Evolutionary conservation across 1,140 invertebrate genomes (phyloP).

Genomic region (Rhysida immarginata): DNA sequence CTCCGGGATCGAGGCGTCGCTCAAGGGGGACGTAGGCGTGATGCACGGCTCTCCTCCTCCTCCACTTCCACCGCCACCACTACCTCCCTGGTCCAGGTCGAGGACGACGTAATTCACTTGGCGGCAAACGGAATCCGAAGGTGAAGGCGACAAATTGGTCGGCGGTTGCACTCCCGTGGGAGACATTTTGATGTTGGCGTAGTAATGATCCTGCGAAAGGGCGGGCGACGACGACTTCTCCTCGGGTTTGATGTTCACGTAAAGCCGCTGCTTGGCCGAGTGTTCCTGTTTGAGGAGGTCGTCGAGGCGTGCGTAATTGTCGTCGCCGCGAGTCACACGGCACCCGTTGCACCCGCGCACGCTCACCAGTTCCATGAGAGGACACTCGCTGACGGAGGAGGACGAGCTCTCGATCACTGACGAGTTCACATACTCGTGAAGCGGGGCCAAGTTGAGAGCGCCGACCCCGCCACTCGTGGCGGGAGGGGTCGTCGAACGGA

Average conservation of each 20-base stretch:
- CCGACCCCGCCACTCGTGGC: not conserved
- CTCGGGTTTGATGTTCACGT: constrained; percentile 46
- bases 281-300: constrained; percentile 21
- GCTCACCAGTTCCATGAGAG: not conserved
- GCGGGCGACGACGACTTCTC: constrained; percentile 5
- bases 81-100: constrained; percentile 41
- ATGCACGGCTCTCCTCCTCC: constrained; percentile 11
- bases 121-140: constrained; percentile 8
- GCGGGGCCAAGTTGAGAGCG: not conserved
- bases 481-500: not conserved
- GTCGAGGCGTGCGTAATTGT: constrained; percentile 36
- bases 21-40: constrained; percentile 38
- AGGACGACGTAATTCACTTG: constrained; percentile 58
- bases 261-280: constrained; percentile 32
- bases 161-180: too few relatives aligned
- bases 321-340: constrained; percentile 12
- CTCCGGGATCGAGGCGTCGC: constrained; percentile 20
- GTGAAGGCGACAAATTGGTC: not conserved
- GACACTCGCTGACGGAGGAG: not conserved
- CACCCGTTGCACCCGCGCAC: not conserved
- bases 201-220: constrained; percentile 15
- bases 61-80: constrained; percentile 10
- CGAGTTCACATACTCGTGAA: constrained; percentile 14
- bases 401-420: not conserved
- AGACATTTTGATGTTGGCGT: constrained; percentile 15